phyloP scores from a whole-genome alignment of 2,888 invertebrate genomes.

The Erebia ligea region DNA sequence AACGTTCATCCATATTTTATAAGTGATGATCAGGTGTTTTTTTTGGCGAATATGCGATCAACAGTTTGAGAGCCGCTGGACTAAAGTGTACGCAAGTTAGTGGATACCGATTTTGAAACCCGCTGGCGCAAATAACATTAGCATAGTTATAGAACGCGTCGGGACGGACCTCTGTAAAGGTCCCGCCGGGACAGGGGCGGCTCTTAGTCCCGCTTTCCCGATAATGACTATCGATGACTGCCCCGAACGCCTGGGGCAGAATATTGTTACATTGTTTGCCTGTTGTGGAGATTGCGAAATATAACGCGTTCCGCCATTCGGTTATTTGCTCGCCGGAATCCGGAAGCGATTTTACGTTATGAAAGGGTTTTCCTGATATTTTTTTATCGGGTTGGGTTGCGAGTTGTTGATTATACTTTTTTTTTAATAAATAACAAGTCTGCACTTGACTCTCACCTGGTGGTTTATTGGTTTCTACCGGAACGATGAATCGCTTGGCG shows the following conservation, averaged over 20 bases:
- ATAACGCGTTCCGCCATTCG: slow-evolving; percentile 67
- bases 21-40: background rate
- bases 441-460: too few species aligned
- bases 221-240: slow-evolving; percentile 82
- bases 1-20: too few species aligned
- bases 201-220: slow-evolving; percentile 81
- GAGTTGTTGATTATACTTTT: background rate
- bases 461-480: too few species aligned
- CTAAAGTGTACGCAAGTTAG: slow-evolving; percentile 54
- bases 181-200: slow-evolving; percentile 74
- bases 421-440: too few species aligned
- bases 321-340: slow-evolving; percentile 66
- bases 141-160: slow-evolving; percentile 81
- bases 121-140: slow-evolving; percentile 82
- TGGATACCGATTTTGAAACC: slow-evolving; percentile 73
- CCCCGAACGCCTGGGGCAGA: slow-evolving; percentile 73
- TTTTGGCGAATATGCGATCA: background rate
- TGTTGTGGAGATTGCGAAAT: slow-evolving; percentile 75
- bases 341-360: slow-evolving; percentile 29
- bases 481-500: too few species aligned
- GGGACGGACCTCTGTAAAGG: slow-evolving; percentile 80
- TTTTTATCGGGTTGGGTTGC: background rate
- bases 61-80: slow-evolving; percentile 13
- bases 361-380: background rate
- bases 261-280: slow-evolving; percentile 78